Conservation (phyloP, 1,140 invertebrate genomes). For the Sipha flava region DNA sequence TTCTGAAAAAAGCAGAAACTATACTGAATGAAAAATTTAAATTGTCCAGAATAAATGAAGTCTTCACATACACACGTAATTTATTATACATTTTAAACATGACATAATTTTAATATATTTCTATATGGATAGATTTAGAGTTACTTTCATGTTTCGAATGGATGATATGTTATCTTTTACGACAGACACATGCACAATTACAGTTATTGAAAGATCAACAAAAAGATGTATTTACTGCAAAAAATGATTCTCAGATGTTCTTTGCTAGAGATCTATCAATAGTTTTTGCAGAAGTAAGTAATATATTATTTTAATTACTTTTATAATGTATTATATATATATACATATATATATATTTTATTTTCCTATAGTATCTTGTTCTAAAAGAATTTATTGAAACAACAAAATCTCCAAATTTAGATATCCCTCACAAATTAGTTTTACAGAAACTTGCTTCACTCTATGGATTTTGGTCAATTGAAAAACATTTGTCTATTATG, state of each 20-base stretch:
- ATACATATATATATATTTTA: no score
- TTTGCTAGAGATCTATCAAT: conserved; percentile 63
- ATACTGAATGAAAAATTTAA: conserved; percentile 50
- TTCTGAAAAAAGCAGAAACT: conserved; percentile 48
- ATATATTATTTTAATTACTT: not conserved
- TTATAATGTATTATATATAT: not conserved
- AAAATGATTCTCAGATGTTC: conserved; percentile 75
- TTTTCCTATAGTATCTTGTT: conserved; percentile 37
- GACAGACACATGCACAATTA: conserved; percentile 57
- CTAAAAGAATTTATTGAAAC: conserved; percentile 37
- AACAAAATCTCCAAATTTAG: conserved; percentile 28
- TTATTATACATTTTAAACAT: not conserved
- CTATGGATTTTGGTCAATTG: conserved; percentile 62
- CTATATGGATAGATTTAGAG: conserved; percentile 47
- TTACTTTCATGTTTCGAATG: conserved; percentile 68
- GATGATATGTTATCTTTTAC: conserved; percentile 70
- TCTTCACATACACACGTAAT: conserved; percentile 37
- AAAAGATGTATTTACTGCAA: conserved; percentile 59
- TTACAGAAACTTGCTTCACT: conserved; percentile 58
- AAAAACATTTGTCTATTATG: conserved; percentile 64
- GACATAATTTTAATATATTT: not conserved
- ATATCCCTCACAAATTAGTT: conserved; percentile 47
- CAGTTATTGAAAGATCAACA: conserved; percentile 50
- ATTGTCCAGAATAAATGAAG: conserved; percentile 43
- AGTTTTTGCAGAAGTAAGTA: conserved; percentile 61